Conservation (phyloP, 1,140 invertebrate genomes). For the Lordiphosa mommai region DNA sequence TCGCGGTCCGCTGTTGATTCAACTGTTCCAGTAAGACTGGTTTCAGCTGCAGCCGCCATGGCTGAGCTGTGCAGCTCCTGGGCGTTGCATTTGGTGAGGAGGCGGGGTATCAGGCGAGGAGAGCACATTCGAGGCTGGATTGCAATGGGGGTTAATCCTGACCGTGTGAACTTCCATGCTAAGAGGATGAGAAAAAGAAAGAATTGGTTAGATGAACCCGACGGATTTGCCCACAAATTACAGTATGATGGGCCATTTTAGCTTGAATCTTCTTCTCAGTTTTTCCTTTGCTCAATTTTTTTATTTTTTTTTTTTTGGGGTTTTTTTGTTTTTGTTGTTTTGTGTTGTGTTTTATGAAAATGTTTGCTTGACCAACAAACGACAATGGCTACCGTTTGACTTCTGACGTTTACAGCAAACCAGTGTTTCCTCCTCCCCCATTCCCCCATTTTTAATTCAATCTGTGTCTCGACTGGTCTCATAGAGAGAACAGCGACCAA, state of each 20-base stretch:
- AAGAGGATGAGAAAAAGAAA: neutral
- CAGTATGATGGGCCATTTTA: neutral
- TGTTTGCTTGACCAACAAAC: conserved; percentile 11
- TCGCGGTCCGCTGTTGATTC: conserved; percentile 33
- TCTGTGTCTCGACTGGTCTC: conserved; percentile 2
- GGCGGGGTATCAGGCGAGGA: conserved; percentile 48
- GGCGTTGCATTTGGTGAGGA: conserved; percentile 18
- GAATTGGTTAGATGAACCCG: neutral
- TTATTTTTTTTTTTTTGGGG: neutral
- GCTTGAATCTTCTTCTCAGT: neutral
- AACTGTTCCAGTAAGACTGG: conserved; percentile 27
- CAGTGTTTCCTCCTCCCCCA: neutral
- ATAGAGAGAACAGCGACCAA: neutral
- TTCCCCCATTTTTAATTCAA: neutral
- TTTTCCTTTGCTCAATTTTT: neutral
- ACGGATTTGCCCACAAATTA: neutral
- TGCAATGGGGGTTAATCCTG: conserved; percentile 50
- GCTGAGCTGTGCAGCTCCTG: conserved; percentile 20
- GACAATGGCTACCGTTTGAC: conserved; percentile 1
- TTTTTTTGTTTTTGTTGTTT: neutral
- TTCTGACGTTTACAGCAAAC: conserved; percentile 17
- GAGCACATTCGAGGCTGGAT: conserved; percentile 22
- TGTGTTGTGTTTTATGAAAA: conserved; percentile 6
- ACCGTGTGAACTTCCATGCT: conserved; percentile 70
- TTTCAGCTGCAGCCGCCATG: conserved; percentile 5